Percentiles rank a stretch among this genome's conserved stretches.
Conservation (phyloP, 2,888 invertebrate genomes). For the Alsophila aescularia region DNA sequence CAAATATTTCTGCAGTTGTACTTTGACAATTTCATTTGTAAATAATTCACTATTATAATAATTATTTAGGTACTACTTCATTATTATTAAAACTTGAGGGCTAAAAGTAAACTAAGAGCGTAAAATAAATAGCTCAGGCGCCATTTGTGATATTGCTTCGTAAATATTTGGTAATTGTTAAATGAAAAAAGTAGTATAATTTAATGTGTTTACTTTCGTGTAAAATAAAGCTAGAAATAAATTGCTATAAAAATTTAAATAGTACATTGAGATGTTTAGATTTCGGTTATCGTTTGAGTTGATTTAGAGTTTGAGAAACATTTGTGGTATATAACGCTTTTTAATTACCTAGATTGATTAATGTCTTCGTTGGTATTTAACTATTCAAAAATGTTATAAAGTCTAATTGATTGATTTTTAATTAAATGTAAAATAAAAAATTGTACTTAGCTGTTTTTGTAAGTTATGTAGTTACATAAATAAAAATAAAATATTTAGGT, state of each 20-base stretch:
- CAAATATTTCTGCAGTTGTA: too few relatives aligned
- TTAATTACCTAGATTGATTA: too few relatives aligned
- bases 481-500: too few relatives aligned
- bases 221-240: conserved; percentile 8
- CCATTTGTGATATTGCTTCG: conserved; percentile 68
- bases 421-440: too few relatives aligned
- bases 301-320: background rate
- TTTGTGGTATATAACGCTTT: too few relatives aligned
- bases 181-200: conserved; percentile 12
- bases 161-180: conserved; percentile 39
- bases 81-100: conserved; percentile 1
- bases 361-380: too few relatives aligned
- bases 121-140: conserved; percentile 49
- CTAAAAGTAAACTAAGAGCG: conserved; percentile 23
- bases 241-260: background rate
- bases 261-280: background rate
- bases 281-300: background rate
- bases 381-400: too few relatives aligned
- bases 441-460: too few relatives aligned
- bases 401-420: too few relatives aligned
- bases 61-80: too few relatives aligned
- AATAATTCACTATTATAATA: too few relatives aligned
- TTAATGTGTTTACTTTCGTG: conserved; percentile 1
- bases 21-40: conserved; percentile 12
- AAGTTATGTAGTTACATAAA: too few relatives aligned